Percentiles rank a stretch among this genome's conserved stretches.
These are phyloP conservation scores for Agrochola lota DNA, from an alignment of 2,888 invertebrate species.

Conservation along the genomic window DNA sequence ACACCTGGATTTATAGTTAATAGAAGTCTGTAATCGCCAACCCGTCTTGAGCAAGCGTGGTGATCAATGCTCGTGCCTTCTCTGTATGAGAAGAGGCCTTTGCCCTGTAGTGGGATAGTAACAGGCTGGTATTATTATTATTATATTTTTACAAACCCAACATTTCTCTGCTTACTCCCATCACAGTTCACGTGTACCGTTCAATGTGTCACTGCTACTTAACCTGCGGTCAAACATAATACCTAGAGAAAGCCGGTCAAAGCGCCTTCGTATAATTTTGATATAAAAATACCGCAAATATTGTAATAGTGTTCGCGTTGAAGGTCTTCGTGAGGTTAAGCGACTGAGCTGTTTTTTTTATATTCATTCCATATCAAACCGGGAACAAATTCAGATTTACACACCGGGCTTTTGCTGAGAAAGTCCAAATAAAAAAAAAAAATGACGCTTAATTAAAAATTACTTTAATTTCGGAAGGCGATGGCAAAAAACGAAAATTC, in stretches of 20 bases:
- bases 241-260: constrained; percentile 63
- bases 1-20: too few species aligned
- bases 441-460: too few species aligned
- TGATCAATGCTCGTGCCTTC: too few species aligned
- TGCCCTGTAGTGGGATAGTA: too few species aligned
- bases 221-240: constrained; percentile 43
- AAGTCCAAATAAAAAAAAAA: neutral
- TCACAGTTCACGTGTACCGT: neutral
- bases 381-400: neutral
- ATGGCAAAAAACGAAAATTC: too few species aligned
- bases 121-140: too few species aligned
- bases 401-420: neutral
- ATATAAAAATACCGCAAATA: constrained; percentile 49
- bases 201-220: constrained; percentile 31
- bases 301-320: constrained; percentile 26
- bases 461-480: too few species aligned
- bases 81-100: too few species aligned
- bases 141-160: neutral
- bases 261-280: constrained; percentile 42
- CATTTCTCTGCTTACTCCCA: neutral
- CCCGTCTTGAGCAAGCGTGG: too few species aligned
- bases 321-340: constrained; percentile 35
- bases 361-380: neutral
- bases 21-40: too few species aligned
- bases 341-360: neutral